These are phyloP conservation scores for Mobula hypostoma DNA, from an alignment of 2,113 vertebrate species.

Conservation along the genomic window DNA sequence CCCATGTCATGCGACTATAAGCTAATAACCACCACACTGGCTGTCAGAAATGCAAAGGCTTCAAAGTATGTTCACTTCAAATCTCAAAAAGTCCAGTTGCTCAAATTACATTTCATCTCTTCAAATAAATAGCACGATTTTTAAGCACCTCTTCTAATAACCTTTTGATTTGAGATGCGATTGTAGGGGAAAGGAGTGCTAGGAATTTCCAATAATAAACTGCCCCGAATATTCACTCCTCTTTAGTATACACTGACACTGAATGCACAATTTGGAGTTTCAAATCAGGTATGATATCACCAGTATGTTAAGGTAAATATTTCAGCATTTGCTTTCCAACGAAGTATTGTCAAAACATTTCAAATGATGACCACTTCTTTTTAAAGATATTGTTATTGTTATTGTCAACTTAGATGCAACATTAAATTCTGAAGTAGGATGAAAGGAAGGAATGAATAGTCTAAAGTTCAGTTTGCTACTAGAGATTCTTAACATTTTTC, in stretches of 20 bases:
- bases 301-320: neutral
- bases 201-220: neutral
- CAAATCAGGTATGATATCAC: no score
- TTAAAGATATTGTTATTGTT: neutral
- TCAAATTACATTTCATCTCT: slow-evolving; percentile 13
- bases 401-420: neutral
- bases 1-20: neutral
- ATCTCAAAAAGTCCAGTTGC: neutral
- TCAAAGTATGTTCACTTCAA: neutral
- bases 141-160: neutral
- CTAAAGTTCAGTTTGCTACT: neutral
- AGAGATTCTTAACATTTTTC: neutral
- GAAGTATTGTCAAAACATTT: no score
- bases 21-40: neutral
- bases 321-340: neutral
- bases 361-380: neutral
- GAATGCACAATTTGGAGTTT: neutral
- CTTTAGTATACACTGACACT: no score
- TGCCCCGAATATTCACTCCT: neutral
- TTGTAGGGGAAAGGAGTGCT: neutral
- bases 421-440: neutral
- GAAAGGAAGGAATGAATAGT: neutral
- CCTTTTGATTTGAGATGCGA: neutral
- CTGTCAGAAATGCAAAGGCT: neutral
- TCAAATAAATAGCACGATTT: neutral